phyloP scores from a whole-genome alignment of 2,888 invertebrate genomes.

The Apeira syringaria region DNA sequence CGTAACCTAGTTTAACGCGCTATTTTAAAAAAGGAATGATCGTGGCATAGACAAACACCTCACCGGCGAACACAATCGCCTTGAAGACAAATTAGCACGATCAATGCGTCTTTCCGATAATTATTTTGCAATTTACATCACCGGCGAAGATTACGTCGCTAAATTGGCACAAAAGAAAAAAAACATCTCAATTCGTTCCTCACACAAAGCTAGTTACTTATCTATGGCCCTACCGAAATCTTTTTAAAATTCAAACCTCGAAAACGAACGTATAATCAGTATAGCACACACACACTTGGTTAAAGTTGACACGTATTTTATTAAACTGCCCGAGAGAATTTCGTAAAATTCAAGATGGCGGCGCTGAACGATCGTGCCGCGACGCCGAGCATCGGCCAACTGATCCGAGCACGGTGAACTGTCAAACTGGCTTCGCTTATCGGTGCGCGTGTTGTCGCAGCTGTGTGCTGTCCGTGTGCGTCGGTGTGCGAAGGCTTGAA shows the following conservation, averaged over 20 bases:
- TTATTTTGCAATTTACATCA: conserved; percentile 75
- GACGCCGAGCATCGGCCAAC: conserved; percentile 79
- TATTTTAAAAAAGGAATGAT: conserved; percentile 32
- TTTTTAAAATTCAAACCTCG: conserved; percentile 25
- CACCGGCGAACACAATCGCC: conserved; percentile 29
- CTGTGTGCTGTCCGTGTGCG: conserved; percentile 36
- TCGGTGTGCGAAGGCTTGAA: conserved; percentile 61
- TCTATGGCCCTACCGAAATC: conserved; percentile 27
- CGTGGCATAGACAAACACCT: conserved; percentile 45
- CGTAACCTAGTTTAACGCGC: conserved; percentile 30
- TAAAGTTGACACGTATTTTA: conserved; percentile 69
- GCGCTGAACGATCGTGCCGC: conserved; percentile 61
- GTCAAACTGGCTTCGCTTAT: conserved; percentile 73
- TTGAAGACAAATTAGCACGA: conserved; percentile 43
- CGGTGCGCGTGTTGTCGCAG: conserved; percentile 39
- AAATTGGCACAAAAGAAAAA: conserved; percentile 16
- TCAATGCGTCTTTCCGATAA: conserved; percentile 57
- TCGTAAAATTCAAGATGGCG: conserved; percentile 65
- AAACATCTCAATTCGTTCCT: conserved; percentile 27
- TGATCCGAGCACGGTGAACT: conserved; percentile 65
- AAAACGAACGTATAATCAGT: conserved; percentile 36
- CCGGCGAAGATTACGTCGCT: conserved; percentile 33
- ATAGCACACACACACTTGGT: conserved; percentile 49
- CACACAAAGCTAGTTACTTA: conserved; percentile 7
- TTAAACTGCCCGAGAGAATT: conserved; percentile 57